These are phyloP conservation scores for Alentia gelatinosa DNA, from an alignment of 2,888 invertebrate genomes.

Conservation along the genomic window DNA sequence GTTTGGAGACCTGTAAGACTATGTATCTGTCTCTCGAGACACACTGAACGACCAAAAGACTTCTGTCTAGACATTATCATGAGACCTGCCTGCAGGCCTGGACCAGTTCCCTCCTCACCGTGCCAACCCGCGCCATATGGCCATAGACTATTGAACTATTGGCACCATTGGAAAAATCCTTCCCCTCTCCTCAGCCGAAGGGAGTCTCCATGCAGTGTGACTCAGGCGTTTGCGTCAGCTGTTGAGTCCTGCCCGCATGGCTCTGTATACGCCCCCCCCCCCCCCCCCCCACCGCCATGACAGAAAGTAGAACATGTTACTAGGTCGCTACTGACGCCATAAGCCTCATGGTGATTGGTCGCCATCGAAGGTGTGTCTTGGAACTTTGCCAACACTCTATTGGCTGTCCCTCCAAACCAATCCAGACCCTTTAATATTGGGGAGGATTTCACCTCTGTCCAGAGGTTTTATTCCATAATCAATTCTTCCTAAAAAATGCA, in stretches of 20 bases:
- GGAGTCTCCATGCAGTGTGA: neutral
- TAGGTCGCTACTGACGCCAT: neutral
- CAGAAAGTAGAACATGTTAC: neutral
- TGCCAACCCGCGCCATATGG: neutral
- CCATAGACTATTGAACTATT: neutral
- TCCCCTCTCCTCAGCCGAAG: neutral
- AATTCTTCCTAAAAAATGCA: too few species aligned
- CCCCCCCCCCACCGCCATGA: neutral
- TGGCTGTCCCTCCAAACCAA: too few species aligned
- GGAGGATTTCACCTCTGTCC: too few species aligned
- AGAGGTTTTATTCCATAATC: too few species aligned
- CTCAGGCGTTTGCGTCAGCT: neutral
- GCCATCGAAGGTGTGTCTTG: neutral
- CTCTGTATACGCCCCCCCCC: too few species aligned
- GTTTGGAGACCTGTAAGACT: too few species aligned
- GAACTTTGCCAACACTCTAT: neutral
- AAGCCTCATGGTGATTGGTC: neutral
- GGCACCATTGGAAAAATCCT: neutral
- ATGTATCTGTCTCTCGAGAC: too few species aligned
- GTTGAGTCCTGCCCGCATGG: neutral
- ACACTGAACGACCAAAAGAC: too few species aligned
- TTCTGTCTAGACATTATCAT: neutral
- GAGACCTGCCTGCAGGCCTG: too few species aligned
- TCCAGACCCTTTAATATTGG: too few species aligned
- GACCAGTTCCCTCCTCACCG: neutral